Base-by-base conservation (phyloP, 2,888 invertebrate genomes). In the Philereme transversata region DNA sequence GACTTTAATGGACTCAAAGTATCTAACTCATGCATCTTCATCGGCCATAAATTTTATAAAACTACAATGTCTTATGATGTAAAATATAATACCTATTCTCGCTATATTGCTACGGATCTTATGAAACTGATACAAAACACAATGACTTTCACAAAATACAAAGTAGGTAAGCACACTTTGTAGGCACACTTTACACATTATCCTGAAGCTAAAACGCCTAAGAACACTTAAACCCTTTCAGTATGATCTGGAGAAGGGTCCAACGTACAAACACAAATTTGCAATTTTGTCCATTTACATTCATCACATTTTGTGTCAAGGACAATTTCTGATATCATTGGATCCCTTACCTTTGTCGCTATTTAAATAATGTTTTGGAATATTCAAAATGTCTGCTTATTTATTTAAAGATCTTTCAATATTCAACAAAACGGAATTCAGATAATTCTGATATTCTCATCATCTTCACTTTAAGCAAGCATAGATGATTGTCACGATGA, bases 231-330 rank as follows among this genome's bases (percentile, higher is more conserved):
- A 75, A 79, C 78, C 79, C 77, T 79, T 80, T 79, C 74, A 76
- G 62, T 64, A 71, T 60, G 74, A 75, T 74, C 75, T 74, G 65
- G 54, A 57, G 64, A 69, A 69, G 68, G 74, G 72, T 64, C 70
- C 62, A 59, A 68, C 71, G 71, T 62, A 67, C 65, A 70, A 73
- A 75, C 71, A 75, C 71, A 79, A 79, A 75, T 81, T 80, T 66
- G 73, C 74, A 80, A 78, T 78, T 78, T 78, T 74, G 71, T 76
- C 70, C 73, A 77, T 80, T 81, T 81, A 81, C 79, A 82, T 82
- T 81, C 74, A 78, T 75, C 74, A 71, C 67, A 46, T 55, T 63
- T 56, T 49, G 49, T 56, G 51, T 46, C 58, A 58, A 58, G 55
- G 58, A 11, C 62, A 49, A 56, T 56, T 35, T 62, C 36, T 58